Percentiles rank a stretch among this genome's conserved stretches.
Conservation (phyloP, 2,113 vertebrate genomes). For the Tauraco erythrolophus region DNA sequence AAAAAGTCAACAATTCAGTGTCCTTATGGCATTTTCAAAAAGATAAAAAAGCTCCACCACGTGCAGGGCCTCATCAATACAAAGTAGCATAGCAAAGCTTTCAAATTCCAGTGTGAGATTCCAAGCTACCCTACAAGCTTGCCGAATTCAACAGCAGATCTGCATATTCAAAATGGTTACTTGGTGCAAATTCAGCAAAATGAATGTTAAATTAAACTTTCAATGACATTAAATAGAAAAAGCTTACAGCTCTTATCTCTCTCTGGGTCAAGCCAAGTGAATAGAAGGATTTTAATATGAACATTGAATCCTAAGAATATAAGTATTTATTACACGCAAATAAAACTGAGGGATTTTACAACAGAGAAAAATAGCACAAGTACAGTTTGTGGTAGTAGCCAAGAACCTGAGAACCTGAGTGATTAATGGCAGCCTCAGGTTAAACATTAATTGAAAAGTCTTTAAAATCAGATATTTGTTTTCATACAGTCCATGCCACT, state of each 20-base stretch:
- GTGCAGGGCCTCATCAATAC: not conserved
- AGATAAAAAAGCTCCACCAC: not conserved
- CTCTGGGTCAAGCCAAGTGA: not conserved
- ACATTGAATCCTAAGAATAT: not conserved
- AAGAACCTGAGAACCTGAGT: not conserved
- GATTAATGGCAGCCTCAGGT: not conserved
- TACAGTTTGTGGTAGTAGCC: not conserved
- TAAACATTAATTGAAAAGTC: conserved; percentile 13
- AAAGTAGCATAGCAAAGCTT: not conserved
- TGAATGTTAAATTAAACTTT: not conserved
- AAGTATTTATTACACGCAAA: not conserved
- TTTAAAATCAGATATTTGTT: not conserved
- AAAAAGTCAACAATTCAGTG: not conserved
- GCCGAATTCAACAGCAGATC: not conserved
- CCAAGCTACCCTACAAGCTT: not conserved
- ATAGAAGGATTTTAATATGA: not conserved
- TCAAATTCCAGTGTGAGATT: not conserved
- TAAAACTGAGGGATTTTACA: not conserved
- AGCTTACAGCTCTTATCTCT: not conserved
- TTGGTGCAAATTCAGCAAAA: not conserved
- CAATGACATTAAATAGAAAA: not conserved
- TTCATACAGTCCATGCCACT: not conserved
- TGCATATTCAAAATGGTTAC: not conserved
- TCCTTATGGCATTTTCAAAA: not conserved
- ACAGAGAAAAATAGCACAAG: not conserved